These are phyloP conservation scores for Eristalis pertinax DNA, from an alignment of 2,888 invertebrate species.

Conservation along the genomic window DNA sequence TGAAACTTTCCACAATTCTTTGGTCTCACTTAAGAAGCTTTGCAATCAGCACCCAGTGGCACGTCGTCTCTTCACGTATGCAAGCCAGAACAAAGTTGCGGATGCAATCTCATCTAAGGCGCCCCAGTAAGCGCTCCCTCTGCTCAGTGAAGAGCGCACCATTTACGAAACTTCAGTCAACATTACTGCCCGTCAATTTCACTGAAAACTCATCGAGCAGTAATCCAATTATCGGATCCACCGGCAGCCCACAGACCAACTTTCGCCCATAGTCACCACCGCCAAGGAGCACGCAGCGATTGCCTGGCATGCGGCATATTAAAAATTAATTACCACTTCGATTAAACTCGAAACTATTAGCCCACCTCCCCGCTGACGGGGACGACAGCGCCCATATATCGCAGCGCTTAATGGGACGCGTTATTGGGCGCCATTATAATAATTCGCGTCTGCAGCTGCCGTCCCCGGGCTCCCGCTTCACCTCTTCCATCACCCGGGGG, in stretches of 20 bases:
- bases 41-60: too few species aligned
- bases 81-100: too few species aligned
- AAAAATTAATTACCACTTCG: constrained; percentile 51
- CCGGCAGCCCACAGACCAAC: neutral
- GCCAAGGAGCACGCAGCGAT: neutral
- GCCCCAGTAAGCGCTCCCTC: neutral
- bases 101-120: neutral
- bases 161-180: constrained; percentile 5
- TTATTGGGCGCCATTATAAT: constrained; percentile 18
- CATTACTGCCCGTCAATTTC: constrained; percentile 15
- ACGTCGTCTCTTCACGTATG: too few species aligned
- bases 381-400: neutral
- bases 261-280: neutral
- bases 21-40: too few species aligned
- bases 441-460: constrained; percentile 1
- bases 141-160: neutral
- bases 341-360: constrained; percentile 19
- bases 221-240: neutral
- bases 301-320: constrained; percentile 19
- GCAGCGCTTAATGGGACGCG: constrained; percentile 10
- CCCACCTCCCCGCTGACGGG: neutral
- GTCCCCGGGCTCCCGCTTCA: neutral
- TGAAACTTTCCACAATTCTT: too few species aligned
- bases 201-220: neutral
- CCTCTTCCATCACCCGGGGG: constrained; percentile 21